These are phyloP conservation scores for Phocoena phocoena DNA, from an alignment of 2,113 vertebrate genomes.

Conservation along the genomic window DNA sequence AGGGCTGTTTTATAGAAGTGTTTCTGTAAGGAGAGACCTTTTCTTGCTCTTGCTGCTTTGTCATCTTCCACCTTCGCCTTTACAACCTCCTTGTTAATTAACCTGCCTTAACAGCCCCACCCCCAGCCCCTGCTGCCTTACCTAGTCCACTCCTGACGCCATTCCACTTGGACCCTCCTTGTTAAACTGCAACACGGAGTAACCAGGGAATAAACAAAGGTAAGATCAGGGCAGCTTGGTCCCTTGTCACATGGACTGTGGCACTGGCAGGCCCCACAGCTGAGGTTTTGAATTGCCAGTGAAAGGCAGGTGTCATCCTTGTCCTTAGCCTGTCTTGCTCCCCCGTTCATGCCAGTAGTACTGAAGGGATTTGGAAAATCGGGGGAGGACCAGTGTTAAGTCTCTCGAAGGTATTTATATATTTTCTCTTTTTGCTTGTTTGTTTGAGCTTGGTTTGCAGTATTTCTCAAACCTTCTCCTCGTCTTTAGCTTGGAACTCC, in stretches of 20 bases:
- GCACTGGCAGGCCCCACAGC: not conserved
- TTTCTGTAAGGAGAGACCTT: not conserved
- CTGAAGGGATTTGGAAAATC: not conserved
- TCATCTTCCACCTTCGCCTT: not conserved
- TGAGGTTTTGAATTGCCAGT: not conserved
- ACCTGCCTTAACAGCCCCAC: not conserved
- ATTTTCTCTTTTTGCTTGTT: not conserved
- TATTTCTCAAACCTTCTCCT: conserved; percentile 5
- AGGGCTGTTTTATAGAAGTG: not conserved
- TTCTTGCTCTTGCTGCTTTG: not conserved
- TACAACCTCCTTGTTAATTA: not conserved
- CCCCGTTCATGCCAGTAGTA: not conserved
- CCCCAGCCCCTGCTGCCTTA: not conserved
- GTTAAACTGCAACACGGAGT: not conserved
- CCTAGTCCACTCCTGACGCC: not conserved
- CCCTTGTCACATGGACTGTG: not conserved
- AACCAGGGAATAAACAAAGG: not conserved
- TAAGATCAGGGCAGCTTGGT: not conserved
- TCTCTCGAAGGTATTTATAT: not conserved
- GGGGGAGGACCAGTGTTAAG: not conserved
- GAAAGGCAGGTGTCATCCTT: fast-evolving
- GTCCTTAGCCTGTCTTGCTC: not conserved
- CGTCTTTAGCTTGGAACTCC: not conserved
- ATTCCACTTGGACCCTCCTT: not conserved
- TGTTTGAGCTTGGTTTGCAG: not conserved